phyloP scores from a whole-genome alignment of 1,140 invertebrate genomes.

The Potamilus streckersoni region DNA sequence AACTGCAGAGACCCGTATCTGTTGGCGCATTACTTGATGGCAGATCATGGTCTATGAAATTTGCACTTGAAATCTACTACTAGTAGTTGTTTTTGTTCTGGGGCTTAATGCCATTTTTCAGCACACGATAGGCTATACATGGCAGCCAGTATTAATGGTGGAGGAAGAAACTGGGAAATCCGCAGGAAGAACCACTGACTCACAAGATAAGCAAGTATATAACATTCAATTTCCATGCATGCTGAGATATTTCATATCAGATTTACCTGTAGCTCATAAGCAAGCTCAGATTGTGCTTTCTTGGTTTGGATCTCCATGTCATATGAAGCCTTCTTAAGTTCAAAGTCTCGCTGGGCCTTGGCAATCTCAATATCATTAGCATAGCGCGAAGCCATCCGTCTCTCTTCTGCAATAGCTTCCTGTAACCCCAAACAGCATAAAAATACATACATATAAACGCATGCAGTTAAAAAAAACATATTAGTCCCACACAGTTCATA shows the following conservation, averaged over 20 bases:
- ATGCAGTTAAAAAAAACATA: background rate
- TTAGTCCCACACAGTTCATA: background rate
- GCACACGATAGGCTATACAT: no score
- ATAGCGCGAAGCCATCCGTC: constrained; percentile 84
- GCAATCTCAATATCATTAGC: constrained; percentile 97
- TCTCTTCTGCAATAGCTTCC: constrained; percentile 94
- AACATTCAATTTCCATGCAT: no score
- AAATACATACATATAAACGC: background rate
- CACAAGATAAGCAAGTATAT: no score
- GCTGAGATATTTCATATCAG: background rate
- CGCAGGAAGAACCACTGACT: no score
- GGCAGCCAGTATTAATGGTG: no score
- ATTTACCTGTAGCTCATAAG: constrained; percentile 80
- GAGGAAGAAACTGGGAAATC: no score
- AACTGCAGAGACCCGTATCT: no score
- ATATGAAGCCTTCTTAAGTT: constrained; percentile 96
- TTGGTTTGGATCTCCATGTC: constrained; percentile 97
- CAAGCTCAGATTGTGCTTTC: constrained; percentile 95
- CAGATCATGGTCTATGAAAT: no score
- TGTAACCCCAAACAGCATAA: constrained; percentile 31
- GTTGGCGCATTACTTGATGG: no score
- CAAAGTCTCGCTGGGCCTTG: constrained; percentile 95
- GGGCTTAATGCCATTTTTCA: no score
- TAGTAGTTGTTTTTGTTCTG: no score
- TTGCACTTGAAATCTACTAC: no score